A percentile compares a stretch with the other conserved stretches of the same genome.
phyloP scores from a whole-genome alignment of 92 coral and sea anemone species.

The Zoanthus sansibaricus region DNA sequence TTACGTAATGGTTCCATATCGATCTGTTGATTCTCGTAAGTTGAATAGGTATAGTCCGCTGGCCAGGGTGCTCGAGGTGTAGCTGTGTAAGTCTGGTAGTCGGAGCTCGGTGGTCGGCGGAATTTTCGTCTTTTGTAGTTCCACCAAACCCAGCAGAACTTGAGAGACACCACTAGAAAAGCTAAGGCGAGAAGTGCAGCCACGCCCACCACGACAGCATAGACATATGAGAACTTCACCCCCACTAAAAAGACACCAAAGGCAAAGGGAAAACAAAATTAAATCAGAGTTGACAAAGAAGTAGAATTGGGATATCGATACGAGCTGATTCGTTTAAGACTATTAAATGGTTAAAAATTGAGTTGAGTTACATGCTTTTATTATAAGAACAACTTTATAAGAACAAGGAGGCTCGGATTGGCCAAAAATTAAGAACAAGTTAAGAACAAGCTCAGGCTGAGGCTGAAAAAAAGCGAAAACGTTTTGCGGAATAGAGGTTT shows the following conservation, averaged over 20 bases:
- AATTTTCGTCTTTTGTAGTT: slow-evolving; percentile 67
- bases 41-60: slow-evolving; percentile 75
- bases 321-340: too few species aligned
- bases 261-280: background rate
- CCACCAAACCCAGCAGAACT: slow-evolving; percentile 98
- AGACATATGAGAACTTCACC: slow-evolving; percentile 68
- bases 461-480: too few species aligned
- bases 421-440: too few species aligned
- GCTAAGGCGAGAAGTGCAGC: slow-evolving; percentile 87
- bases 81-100: slow-evolving; percentile 77
- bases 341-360: too few species aligned
- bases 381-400: too few species aligned
- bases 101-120: slow-evolving; percentile 57
- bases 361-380: too few species aligned
- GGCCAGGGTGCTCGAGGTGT: slow-evolving; percentile 79
- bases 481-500: too few species aligned
- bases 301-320: too few species aligned
- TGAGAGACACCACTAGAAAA: slow-evolving; percentile 83
- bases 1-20: slow-evolving; percentile 73
- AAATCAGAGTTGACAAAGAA: too few species aligned
- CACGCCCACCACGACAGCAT: slow-evolving; percentile 89
- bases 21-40: slow-evolving; percentile 80
- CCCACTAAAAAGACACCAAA: slow-evolving; percentile 36
- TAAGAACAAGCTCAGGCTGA: too few species aligned
- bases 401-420: too few species aligned